Conservation (phyloP, 1,140 invertebrate species). For the Diachasma alloeum region DNA sequence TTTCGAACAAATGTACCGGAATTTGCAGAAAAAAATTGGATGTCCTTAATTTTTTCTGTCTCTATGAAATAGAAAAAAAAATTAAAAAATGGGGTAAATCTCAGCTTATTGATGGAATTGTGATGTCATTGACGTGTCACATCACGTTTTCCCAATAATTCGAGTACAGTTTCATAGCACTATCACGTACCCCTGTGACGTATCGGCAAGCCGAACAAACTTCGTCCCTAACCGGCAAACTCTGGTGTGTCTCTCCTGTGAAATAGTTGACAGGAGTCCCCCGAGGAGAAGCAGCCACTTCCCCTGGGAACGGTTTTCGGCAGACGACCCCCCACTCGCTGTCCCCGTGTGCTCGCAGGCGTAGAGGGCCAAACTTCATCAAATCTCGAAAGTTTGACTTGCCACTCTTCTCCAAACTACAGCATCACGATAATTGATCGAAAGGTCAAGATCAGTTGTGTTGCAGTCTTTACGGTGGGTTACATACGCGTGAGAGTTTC, state of each 20-base stretch:
- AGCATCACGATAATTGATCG: not conserved
- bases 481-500: not conserved
- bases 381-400: not conserved
- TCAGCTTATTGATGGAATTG: not conserved
- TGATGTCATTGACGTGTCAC: not conserved
- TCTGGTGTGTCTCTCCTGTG: not conserved
- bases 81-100: not conserved
- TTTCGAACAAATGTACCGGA: too few species aligned
- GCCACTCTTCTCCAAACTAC: not conserved
- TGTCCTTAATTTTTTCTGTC: too few species aligned
- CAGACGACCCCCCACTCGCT: not conserved
- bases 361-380: not conserved
- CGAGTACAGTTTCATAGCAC: not conserved
- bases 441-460: not conserved
- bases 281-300: not conserved
- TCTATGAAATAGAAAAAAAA: too few species aligned
- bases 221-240: not conserved
- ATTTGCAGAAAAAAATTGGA: too few species aligned
- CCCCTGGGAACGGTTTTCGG: not conserved
- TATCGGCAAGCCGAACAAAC: not conserved
- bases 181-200: not conserved
- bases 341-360: not conserved
- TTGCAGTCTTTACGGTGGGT: not conserved
- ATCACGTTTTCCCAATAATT: not conserved
- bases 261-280: conserved; percentile 3